These are phyloP conservation scores for Gymnoscopelus braueri DNA, from an alignment of 2,797 vertebrate species.

Conservation along the genomic window DNA sequence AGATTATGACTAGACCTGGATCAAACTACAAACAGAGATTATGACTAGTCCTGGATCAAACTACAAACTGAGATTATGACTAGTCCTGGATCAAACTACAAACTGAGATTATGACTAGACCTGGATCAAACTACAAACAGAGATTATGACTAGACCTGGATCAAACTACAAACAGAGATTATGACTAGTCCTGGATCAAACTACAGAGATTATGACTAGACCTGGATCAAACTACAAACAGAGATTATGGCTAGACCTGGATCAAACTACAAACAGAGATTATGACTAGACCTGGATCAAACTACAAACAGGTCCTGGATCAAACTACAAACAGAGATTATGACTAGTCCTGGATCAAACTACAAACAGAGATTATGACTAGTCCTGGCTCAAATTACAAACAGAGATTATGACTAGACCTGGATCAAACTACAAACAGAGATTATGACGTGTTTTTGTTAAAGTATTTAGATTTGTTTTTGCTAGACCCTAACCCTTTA, in stretches of 20 bases:
- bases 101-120: neutral
- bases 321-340: neutral
- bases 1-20: neutral
- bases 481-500: too few species aligned
- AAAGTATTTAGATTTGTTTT: too few species aligned
- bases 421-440: too few species aligned
- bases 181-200: neutral
- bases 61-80: neutral
- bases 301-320: too few species aligned
- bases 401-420: neutral
- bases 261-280: neutral
- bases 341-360: neutral
- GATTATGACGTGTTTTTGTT: neutral
- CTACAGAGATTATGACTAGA: neutral
- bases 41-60: neutral
- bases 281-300: neutral
- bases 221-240: neutral
- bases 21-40: conserved; percentile 3
- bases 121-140: neutral
- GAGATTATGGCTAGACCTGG: neutral
- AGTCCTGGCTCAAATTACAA: neutral
- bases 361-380: neutral
- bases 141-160: conserved; percentile 76
- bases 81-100: conserved; percentile 11
- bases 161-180: conserved; percentile 72